Conservation (phyloP, 1,140 invertebrate genomes). For the Drosophila aff. region DNA sequence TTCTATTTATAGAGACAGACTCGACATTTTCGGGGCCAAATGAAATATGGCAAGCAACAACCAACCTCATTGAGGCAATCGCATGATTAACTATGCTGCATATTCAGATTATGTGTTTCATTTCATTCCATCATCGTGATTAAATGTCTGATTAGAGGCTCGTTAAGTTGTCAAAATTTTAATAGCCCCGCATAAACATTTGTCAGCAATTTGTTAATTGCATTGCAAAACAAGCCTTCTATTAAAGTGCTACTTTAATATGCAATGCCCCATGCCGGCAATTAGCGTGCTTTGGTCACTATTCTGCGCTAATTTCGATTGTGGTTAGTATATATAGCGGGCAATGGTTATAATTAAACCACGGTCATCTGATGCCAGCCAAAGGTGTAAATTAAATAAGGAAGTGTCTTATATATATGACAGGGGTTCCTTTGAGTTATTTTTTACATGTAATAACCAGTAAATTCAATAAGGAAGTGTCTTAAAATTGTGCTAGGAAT, state of each 20-base stretch:
- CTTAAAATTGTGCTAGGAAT: too few species aligned
- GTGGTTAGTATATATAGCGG: slow-evolving; percentile 4
- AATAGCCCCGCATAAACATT: slow-evolving; percentile 23
- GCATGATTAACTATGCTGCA: slow-evolving; percentile 30
- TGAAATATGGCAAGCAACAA: slow-evolving; percentile 22
- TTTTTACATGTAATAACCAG: neutral
- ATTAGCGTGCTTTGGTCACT: slow-evolving; percentile 24
- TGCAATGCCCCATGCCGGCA: slow-evolving; percentile 15
- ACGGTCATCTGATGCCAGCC: slow-evolving; percentile 1
- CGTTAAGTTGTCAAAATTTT: slow-evolving; percentile 27
- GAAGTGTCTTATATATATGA: neutral
- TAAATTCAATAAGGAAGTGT: too few species aligned
- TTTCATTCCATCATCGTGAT: slow-evolving; percentile 2
- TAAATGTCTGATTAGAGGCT: slow-evolving; percentile 22
- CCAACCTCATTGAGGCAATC: slow-evolving; percentile 1
- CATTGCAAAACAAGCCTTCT: slow-evolving; percentile 25
- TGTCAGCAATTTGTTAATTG: slow-evolving; percentile 56
- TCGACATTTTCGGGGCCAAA: slow-evolving; percentile 32
- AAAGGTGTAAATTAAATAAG: neutral
- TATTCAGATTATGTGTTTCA: slow-evolving; percentile 20
- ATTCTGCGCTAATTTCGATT: slow-evolving; percentile 24
- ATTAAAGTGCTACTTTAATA: slow-evolving; percentile 4
- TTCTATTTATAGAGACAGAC: slow-evolving; percentile 55
- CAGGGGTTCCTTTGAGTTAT: neutral
- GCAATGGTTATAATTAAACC: slow-evolving; percentile 7